Evolutionary conservation across 2,113 vertebrate genomes (phyloP), one percentile per base, ranked within the genome.

Genomic region (Podilymbus podiceps): DNA sequence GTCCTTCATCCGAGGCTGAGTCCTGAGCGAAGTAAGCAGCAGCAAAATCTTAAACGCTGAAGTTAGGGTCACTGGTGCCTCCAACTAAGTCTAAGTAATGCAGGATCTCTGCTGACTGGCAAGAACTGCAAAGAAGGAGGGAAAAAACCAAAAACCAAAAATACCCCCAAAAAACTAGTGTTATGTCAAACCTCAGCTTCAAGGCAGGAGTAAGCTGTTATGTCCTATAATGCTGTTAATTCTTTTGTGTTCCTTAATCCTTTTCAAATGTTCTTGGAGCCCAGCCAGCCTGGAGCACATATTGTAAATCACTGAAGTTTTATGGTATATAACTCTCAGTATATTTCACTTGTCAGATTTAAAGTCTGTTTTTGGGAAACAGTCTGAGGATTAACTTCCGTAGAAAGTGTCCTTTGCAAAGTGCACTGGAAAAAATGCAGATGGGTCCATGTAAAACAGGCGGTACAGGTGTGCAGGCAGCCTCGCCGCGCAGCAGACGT

Each of bases 221-320:
- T 19, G 46, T 50, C 90, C 74, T 30, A 35, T 58, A 73, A 92
- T 56, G 30, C 67, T 76, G 52, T 44, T 83, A 92, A 92, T 94
- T 77, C 76, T 90, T 95, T 91, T 79, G 33, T 76, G 47, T 88
- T 87, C 53, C 49, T 83, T 85, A 56, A 94, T 91, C 71, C 74
- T 76, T 64, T 69, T 58, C 68, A 59, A 67, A 44, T 28, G 55
- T 69, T 90, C 46, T 81, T 84, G 63, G 79, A 85, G 38, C 40
- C 2, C 7, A 31, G 71, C 62, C 88, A 88, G 90, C 33, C 68
- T 2, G 7, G 21, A 93, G 74, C 63, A 56, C 38, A 31, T 13
- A 24, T 6, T 59, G 63, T 63, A 92, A 88, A 90, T 89, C 83
- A 28, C 77, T 40, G 78, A 50, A 78, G 88, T 86, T 86, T 93